phyloP scores from a whole-genome alignment of 2,797 vertebrate genomes.

The Tokudaia muenninki region DNA sequence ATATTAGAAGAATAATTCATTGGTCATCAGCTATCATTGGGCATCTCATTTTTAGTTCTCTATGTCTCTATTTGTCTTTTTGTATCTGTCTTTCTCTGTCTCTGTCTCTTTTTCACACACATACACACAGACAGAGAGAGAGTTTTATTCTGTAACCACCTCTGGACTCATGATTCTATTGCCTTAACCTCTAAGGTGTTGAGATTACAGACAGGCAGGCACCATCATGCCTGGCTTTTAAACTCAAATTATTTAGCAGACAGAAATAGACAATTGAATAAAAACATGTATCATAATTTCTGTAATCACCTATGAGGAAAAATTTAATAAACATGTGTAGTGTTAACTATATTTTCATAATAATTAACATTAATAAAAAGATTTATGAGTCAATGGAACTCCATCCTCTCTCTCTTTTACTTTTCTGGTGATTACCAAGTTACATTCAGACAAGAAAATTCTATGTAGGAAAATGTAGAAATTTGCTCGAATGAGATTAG shows the following conservation, averaged over 20 bases:
- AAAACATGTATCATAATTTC: not conserved
- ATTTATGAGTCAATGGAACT: not conserved
- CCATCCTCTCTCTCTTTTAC: not conserved
- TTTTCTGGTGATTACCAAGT: not conserved
- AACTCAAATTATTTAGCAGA: not conserved
- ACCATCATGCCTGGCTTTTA: not conserved
- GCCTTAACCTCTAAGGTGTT: not conserved
- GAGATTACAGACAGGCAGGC: not conserved
- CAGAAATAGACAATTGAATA: not conserved
- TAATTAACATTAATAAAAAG: not conserved
- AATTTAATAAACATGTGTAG: not conserved
- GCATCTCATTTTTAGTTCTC: not conserved
- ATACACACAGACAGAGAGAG: not conserved
- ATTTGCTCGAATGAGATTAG: not conserved
- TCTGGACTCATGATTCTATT: not conserved
- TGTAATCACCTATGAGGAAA: not conserved
- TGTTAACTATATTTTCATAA: too few relatives aligned
- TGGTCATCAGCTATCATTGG: not conserved
- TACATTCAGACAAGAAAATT: not conserved
- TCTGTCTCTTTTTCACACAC: not conserved
- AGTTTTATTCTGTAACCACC: not conserved
- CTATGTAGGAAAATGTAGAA: not conserved
- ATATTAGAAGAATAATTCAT: not conserved
- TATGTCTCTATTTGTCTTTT: not conserved
- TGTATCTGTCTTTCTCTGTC: not conserved